Evolutionary conservation across 2,797 vertebrate species (phyloP).

Genomic region (Lates japonicus): DNA sequence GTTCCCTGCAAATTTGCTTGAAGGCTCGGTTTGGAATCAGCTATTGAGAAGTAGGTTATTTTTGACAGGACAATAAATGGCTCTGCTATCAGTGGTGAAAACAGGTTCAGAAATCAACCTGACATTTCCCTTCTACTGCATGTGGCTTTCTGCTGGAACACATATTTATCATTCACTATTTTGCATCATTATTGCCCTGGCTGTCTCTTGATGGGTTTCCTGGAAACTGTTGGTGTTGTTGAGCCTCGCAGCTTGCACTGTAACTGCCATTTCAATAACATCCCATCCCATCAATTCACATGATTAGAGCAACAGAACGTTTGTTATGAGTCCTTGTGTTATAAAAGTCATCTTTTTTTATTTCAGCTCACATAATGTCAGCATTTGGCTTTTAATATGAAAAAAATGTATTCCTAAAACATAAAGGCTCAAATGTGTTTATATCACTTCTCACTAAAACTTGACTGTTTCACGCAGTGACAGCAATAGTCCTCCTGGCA

Average conservation of each 20-base stretch:
- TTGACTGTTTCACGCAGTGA: constrained; percentile 4
- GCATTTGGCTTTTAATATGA: neutral
- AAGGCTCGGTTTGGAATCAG: constrained; percentile 29
- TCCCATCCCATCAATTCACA: neutral
- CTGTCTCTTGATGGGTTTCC: constrained; percentile 13
- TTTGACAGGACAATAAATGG: constrained; percentile 47
- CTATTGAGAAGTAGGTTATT: constrained; percentile 33
- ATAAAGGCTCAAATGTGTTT: neutral
- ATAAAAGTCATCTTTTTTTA: neutral
- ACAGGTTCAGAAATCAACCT: constrained; percentile 38
- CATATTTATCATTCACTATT: constrained; percentile 18
- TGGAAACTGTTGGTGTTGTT: constrained; percentile 10
- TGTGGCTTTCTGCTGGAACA: constrained; percentile 24
- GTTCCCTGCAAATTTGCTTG: constrained; percentile 1
- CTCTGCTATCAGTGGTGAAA: constrained; percentile 25
- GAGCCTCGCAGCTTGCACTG: constrained; percentile 22
- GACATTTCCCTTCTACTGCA: constrained; percentile 37
- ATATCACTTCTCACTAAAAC: neutral
- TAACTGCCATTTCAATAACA: constrained; percentile 29
- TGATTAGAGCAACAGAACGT: neutral
- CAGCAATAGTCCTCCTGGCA: neutral
- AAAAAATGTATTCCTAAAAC: neutral
- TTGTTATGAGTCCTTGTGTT: neutral
- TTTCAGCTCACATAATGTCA: neutral
- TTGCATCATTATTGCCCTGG: neutral